These are phyloP conservation scores for Oostethus manadensis DNA, from an alignment of 2,113 vertebrate species.

Conservation along the genomic window DNA sequence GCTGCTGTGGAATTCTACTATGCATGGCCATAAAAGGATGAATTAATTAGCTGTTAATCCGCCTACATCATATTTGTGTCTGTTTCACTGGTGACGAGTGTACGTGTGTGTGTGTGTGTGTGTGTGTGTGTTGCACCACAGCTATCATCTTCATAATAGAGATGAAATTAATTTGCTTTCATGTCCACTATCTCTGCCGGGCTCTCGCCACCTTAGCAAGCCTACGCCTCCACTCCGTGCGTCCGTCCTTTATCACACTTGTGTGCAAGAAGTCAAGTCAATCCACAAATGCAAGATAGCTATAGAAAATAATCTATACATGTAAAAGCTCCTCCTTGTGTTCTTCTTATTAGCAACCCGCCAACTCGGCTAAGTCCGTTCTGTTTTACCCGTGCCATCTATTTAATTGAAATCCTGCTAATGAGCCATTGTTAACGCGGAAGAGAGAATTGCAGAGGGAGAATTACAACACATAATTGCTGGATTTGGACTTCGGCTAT, in stretches of 20 bases:
- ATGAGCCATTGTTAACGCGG: background rate
- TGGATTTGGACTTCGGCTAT: too few relatives aligned
- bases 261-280: background rate
- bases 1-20: conserved; percentile 13
- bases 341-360: background rate
- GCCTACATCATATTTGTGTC: conserved; percentile 31
- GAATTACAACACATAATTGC: background rate
- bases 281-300: background rate
- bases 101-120: too few relatives aligned
- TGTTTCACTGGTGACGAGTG: conserved; percentile 12
- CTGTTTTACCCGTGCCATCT: background rate
- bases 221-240: background rate
- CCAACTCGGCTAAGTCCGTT: background rate
- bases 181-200: conserved; percentile 24
- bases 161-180: conserved; percentile 52
- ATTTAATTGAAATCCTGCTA: conserved; percentile 1
- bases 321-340: background rate
- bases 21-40: conserved; percentile 12
- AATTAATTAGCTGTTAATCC: conserved; percentile 49
- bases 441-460: background rate
- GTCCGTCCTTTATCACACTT: conserved; percentile 19
- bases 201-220: conserved; percentile 21
- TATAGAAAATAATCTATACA: too few relatives aligned
- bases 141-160: conserved; percentile 44
- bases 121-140: conserved; percentile 3